Percentiles rank a stretch among this genome's conserved stretches.
Evolutionary conservation across 2,113 vertebrate species (phyloP).

Genomic region (Myxocyprinus asiaticus): DNA sequence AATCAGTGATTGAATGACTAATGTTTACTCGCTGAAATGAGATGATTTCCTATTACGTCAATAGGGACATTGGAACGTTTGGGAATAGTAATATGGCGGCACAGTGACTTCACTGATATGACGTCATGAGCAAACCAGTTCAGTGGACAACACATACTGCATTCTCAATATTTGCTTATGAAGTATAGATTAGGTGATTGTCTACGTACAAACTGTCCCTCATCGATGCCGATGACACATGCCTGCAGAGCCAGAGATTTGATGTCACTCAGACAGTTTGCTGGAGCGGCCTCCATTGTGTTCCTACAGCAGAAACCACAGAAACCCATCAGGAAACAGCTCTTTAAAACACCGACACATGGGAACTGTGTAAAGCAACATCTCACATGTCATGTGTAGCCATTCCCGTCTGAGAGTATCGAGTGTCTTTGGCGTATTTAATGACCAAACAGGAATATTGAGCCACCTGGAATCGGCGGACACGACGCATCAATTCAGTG

Average conservation of each 20-base stretch:
- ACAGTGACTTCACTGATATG: too few species aligned
- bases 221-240: slow-evolving; percentile 90
- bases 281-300: slow-evolving; percentile 88
- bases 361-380: background rate
- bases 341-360: background rate
- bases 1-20: too few species aligned
- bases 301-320: slow-evolving; percentile 67
- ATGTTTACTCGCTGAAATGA: too few species aligned
- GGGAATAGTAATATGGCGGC: too few species aligned
- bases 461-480: slow-evolving; percentile 89
- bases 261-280: slow-evolving; percentile 77
- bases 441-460: slow-evolving; percentile 90
- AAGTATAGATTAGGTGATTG: too few species aligned
- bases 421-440: slow-evolving; percentile 90
- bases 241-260: slow-evolving; percentile 64
- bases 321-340: background rate
- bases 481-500: slow-evolving; percentile 91
- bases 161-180: too few species aligned
- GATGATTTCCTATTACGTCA: too few species aligned
- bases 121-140: too few species aligned
- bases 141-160: too few species aligned
- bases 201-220: slow-evolving; percentile 94
- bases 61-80: too few species aligned
- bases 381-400: slow-evolving; percentile 90
- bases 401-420: slow-evolving; percentile 79